These are phyloP conservation scores for Fragariocoptes setiger DNA, from an alignment of 1,140 invertebrate species.

Conservation along the genomic window DNA sequence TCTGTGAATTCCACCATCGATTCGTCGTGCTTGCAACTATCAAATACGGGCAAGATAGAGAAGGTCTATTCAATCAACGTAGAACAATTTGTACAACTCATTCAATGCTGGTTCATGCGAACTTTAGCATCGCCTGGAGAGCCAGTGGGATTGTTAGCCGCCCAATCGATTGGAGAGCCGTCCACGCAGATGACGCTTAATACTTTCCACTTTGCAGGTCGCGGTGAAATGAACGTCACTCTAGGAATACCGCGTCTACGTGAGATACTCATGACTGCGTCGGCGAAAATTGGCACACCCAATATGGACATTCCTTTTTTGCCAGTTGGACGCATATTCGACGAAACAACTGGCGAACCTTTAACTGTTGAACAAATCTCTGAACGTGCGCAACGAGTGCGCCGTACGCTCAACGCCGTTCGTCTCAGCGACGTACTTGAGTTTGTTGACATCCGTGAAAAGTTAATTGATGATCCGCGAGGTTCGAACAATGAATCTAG, in stretches of 20 bases:
- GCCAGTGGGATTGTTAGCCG: conserved; percentile 73
- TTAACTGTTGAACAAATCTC: neutral
- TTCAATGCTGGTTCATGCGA: conserved; percentile 40
- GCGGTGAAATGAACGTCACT: conserved; percentile 98
- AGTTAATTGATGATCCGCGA: conserved; percentile 18
- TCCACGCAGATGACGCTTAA: conserved; percentile 99
- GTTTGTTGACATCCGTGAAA: conserved; percentile 30
- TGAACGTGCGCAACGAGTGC: conserved; percentile 27
- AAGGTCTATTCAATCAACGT: neutral
- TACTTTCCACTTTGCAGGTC: conserved; percentile 95
- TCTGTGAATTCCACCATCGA: conserved; percentile 10
- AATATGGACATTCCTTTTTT: conserved; percentile 67
- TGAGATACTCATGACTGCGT: conserved; percentile 87
- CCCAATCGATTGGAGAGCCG: conserved; percentile 38
- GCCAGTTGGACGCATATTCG: conserved; percentile 2
- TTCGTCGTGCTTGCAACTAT: neutral
- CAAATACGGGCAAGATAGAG: neutral
- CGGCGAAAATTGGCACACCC: conserved; percentile 67
- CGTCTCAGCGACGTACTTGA: conserved; percentile 41
- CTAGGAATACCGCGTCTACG: conserved; percentile 76
- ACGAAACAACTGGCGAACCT: conserved; percentile 19
- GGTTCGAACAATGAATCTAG: no score
- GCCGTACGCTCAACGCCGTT: conserved; percentile 36
- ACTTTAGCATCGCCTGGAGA: conserved; percentile 60
- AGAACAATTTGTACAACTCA: conserved; percentile 7